These are phyloP conservation scores for Yponomeuta malinellus DNA, from an alignment of 2,888 invertebrate genomes.

Conservation along the genomic window DNA sequence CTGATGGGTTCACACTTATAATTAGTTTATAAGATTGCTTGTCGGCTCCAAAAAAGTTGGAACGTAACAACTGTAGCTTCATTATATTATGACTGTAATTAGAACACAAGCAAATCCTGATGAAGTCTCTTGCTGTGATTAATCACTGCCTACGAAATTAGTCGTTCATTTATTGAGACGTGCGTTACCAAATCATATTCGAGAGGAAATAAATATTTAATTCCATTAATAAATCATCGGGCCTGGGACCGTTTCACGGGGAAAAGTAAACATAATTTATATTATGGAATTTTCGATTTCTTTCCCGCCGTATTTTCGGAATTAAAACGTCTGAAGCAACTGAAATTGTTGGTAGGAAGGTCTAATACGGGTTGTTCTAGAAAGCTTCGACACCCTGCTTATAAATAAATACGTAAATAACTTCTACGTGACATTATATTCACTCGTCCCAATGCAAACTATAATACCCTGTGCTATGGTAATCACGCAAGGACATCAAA, in stretches of 20 bases:
- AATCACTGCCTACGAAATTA: neutral
- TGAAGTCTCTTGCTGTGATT: neutral
- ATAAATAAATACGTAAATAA: too few relatives aligned
- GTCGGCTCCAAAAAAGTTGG: too few relatives aligned
- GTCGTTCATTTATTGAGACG: neutral
- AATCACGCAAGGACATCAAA: too few relatives aligned
- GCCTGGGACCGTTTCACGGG: neutral
- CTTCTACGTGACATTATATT: too few relatives aligned
- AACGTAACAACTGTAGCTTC: neutral
- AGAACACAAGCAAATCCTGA: neutral
- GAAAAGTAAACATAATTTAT: neutral
- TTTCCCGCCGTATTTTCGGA: neutral
- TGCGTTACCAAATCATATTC: neutral
- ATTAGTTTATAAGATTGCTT: neutral
- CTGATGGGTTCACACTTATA: too few relatives aligned
- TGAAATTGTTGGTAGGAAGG: too few relatives aligned
- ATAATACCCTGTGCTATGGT: too few relatives aligned
- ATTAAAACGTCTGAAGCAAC: neutral
- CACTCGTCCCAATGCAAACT: too few relatives aligned
- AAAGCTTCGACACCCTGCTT: too few relatives aligned
- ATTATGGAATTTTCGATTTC: neutral
- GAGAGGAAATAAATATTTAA: neutral
- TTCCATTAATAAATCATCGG: neutral
- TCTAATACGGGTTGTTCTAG: too few relatives aligned
- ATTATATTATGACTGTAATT: neutral